These are phyloP conservation scores for Daphoenositta chrysoptera DNA, from an alignment of 2,113 vertebrate genomes.

Conservation along the genomic window DNA sequence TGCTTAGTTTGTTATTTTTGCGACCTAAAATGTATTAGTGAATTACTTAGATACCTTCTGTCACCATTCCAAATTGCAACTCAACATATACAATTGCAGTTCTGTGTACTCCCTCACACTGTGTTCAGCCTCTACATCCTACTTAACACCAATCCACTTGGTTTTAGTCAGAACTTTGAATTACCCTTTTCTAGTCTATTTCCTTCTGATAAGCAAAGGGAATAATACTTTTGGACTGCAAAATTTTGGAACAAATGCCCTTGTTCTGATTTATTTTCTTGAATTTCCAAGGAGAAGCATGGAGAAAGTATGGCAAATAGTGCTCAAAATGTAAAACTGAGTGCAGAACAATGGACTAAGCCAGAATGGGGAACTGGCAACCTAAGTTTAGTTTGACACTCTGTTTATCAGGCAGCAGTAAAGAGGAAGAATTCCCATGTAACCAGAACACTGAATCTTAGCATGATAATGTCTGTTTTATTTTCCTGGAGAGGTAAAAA, in stretches of 20 bases:
- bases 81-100: background rate
- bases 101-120: background rate
- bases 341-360: background rate
- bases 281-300: background rate
- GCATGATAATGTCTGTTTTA: background rate
- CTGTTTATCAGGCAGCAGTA: background rate
- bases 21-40: background rate
- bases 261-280: background rate
- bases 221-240: background rate
- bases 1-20: background rate
- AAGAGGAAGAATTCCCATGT: background rate
- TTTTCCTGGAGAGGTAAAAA: background rate
- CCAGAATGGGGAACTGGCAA: background rate
- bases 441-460: background rate
- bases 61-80: background rate
- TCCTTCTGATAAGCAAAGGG: background rate
- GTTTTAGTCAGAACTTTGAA: background rate
- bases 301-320: background rate
- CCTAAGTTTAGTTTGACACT: background rate
- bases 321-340: background rate
- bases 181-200: background rate
- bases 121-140: background rate
- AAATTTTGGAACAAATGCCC: background rate
- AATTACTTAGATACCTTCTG: background rate
- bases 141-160: background rate